Evolutionary conservation across 1,140 invertebrate genomes (phyloP).

Genomic region (Drosophila lini): DNA sequence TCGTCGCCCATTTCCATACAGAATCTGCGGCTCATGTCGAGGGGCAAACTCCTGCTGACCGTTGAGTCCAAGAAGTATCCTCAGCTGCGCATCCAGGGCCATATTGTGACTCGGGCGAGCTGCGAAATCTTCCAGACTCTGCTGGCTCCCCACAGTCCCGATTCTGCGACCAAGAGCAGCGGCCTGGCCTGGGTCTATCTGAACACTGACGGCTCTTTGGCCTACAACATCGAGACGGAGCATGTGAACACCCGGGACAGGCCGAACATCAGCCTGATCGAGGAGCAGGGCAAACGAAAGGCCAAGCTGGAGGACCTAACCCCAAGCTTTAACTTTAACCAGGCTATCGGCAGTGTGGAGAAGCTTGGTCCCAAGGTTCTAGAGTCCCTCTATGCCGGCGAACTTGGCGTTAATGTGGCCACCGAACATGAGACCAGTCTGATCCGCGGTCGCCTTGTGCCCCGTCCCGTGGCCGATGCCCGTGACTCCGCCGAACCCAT

Average conservation of each 20-base stretch:
- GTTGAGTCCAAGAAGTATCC: slow-evolving; percentile 88
- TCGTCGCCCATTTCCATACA: slow-evolving; percentile 89
- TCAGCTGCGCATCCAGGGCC: slow-evolving; percentile 87
- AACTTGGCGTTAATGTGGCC: slow-evolving; percentile 90
- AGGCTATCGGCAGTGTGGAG: slow-evolving; percentile 89
- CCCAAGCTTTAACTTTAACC: slow-evolving; percentile 86
- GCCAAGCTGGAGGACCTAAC: slow-evolving; percentile 90
- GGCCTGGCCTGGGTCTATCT: slow-evolving; percentile 92
- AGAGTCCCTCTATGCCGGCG: slow-evolving; percentile 92
- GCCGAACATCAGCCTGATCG: slow-evolving; percentile 89
- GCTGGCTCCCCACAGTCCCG: slow-evolving; percentile 85
- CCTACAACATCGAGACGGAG: slow-evolving; percentile 88
- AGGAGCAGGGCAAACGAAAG: slow-evolving; percentile 88
- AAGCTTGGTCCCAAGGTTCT: slow-evolving; percentile 88
- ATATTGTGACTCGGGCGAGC: slow-evolving; percentile 88
- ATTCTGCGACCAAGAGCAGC: slow-evolving; percentile 84
- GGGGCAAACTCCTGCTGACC: slow-evolving; percentile 88
- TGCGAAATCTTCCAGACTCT: slow-evolving; percentile 93
- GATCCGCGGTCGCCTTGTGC: slow-evolving; percentile 88
- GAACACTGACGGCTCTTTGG: slow-evolving; percentile 89
- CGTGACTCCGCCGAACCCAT: slow-evolving; percentile 88
- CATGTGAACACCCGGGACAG: slow-evolving; percentile 86
- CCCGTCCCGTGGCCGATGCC: slow-evolving; percentile 90
- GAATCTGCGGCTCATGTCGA: slow-evolving; percentile 89
- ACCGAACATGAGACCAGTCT: slow-evolving; percentile 86